These are phyloP conservation scores for Oenanthe melanoleuca DNA, from an alignment of 2,113 vertebrate genomes.

Conservation along the genomic window DNA sequence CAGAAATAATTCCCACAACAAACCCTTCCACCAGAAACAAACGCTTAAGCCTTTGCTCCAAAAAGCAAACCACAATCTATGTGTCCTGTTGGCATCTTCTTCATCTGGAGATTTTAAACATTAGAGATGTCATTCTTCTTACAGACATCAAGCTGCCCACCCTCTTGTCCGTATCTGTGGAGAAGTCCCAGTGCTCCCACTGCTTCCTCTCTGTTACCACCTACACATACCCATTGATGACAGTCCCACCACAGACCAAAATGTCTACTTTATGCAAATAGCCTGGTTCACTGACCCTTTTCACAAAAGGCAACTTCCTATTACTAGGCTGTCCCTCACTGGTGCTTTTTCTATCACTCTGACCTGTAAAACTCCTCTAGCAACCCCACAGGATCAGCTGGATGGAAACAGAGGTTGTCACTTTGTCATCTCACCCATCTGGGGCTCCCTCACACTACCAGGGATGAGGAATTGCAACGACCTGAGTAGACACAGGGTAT, in stretches of 20 bases:
- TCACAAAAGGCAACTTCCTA: neutral
- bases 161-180: neutral
- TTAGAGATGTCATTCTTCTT: neutral
- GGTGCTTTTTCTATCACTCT: neutral
- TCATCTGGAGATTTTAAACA: neutral
- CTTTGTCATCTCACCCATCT: neutral
- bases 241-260: neutral
- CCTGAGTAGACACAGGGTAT: neutral
- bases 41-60: neutral
- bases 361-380: neutral
- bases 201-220: neutral
- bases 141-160: neutral
- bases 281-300: neutral
- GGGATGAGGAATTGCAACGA: fast-evolving
- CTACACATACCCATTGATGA: fast-evolving
- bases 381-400: neutral
- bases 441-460: neutral
- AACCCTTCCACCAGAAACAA: neutral
- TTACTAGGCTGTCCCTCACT: neutral
- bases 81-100: neutral
- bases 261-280: neutral
- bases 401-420: neutral
- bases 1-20: neutral
- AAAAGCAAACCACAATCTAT: neutral
- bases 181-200: neutral